Evolutionary conservation across 2,888 invertebrate species (phyloP).

Genomic region (Thecocarcelia acutangulata): DNA sequence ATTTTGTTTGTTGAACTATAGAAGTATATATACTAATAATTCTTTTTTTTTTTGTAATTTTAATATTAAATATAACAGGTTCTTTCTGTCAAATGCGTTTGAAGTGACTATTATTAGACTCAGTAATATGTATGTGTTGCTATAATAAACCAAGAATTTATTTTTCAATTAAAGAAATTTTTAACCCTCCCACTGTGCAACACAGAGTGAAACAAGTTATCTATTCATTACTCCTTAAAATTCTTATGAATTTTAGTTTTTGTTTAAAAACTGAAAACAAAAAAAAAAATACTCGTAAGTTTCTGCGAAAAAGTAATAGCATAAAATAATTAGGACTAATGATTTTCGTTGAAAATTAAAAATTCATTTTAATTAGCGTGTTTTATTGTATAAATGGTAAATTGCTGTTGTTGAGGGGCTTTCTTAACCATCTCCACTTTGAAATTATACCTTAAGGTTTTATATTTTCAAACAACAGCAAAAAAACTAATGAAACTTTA

Average conservation of each 20-base stretch:
- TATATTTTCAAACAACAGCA: slow-evolving; percentile 17
- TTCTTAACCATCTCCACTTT: too few relatives aligned
- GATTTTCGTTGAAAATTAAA: slow-evolving; percentile 35
- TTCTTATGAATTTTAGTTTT: slow-evolving; percentile 29
- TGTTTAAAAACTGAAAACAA: too few relatives aligned
- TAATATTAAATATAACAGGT: too few relatives aligned
- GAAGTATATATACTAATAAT: too few relatives aligned
- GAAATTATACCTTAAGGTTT: too few relatives aligned
- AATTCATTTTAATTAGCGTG: slow-evolving; percentile 43
- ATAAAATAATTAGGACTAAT: slow-evolving; percentile 49
- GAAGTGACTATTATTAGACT: too few relatives aligned
- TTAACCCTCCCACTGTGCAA: background rate
- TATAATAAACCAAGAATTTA: too few relatives aligned
- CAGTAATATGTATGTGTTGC: too few relatives aligned
- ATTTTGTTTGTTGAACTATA: too few relatives aligned
- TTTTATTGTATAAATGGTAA: background rate
- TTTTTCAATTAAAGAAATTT: too few relatives aligned
- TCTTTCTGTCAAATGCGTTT: too few relatives aligned
- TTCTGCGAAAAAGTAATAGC: slow-evolving; percentile 43
- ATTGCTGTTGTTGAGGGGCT: background rate
- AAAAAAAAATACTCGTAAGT: slow-evolving; percentile 39
- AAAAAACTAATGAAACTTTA: slow-evolving; percentile 4
- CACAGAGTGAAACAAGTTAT: slow-evolving; percentile 25
- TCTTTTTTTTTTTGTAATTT: too few relatives aligned
- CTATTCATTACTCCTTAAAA: slow-evolving; percentile 13